A percentile compares a stretch with the other conserved stretches of the same genome.
These are phyloP conservation scores for Tenthredo scrophulariae DNA, from an alignment of 2,888 invertebrate species.

Conservation along the genomic window DNA sequence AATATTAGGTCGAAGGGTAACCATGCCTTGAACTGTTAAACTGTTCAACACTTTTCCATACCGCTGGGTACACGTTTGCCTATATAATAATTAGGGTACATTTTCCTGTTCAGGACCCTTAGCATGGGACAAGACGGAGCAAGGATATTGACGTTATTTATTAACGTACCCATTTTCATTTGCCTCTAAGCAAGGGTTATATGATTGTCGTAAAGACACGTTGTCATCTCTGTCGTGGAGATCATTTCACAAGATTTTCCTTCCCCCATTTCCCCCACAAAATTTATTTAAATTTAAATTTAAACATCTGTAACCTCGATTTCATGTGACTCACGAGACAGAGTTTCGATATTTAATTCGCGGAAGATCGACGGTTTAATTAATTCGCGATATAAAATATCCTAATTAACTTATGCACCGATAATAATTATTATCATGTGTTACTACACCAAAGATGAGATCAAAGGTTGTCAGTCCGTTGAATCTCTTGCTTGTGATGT, in stretches of 20 bases:
- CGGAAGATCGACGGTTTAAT: not conserved
- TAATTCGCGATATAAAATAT: not conserved
- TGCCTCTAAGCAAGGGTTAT: conserved; percentile 14
- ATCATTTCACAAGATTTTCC: not conserved
- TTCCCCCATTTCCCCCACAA: not conserved
- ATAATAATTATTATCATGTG: not conserved
- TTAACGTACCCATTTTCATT: conserved; percentile 26
- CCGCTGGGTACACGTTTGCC: conserved; percentile 33
- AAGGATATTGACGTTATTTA: conserved; percentile 37
- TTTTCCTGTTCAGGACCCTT: not conserved
- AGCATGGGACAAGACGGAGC: conserved; percentile 39
- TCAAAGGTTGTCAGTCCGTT: conserved; percentile 2
- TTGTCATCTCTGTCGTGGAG: not conserved
- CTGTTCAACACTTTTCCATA: conserved; percentile 54
- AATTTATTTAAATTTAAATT: not conserved
- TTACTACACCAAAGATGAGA: conserved; percentile 1
- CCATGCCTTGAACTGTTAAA: conserved; percentile 34
- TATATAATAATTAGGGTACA: conserved; percentile 28
- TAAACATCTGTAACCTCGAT: not conserved
- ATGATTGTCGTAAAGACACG: not conserved
- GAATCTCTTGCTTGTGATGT: not conserved
- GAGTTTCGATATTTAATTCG: not conserved
- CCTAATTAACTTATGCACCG: not conserved
- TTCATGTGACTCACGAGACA: not conserved
- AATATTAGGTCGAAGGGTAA: not conserved